Conservation (phyloP, 92 coral and sea anemone species). For the Virgularia gustaviana region DNA sequence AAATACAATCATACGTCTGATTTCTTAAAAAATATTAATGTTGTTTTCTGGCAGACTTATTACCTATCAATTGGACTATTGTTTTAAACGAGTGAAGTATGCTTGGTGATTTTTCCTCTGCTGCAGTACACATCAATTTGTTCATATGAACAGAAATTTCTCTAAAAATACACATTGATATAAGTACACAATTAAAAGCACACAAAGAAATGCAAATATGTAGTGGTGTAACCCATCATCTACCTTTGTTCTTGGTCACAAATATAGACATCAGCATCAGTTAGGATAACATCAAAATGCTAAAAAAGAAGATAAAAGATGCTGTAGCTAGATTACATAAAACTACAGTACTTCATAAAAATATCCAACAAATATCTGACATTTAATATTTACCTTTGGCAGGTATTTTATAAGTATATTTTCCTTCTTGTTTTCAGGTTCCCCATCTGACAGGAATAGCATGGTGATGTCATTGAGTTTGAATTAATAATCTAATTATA, state of each 20-base stretch:
- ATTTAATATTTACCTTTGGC: constrained; percentile 3
- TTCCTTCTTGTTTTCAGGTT: not conserved
- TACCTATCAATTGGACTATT: constrained; percentile 12
- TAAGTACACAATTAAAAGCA: not conserved
- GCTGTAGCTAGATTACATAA: not conserved
- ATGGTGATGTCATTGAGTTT: not conserved
- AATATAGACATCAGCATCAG: constrained; percentile 6
- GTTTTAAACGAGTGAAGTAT: not conserved
- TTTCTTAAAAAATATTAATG: not conserved
- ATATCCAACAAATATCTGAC: not conserved
- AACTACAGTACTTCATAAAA: not conserved
- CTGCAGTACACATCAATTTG: constrained; percentile 1
- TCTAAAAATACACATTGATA: not conserved
- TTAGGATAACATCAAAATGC: constrained; percentile 23
- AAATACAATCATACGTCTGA: not conserved
- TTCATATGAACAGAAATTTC: constrained; percentile 21
- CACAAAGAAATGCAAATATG: not conserved
- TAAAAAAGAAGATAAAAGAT: not conserved
- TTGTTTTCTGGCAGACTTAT: too few relatives aligned
- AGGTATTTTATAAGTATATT: not conserved
- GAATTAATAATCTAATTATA: not conserved
- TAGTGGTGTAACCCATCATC: not conserved
- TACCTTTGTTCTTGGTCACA: constrained; percentile 42
- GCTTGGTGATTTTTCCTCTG: not conserved
- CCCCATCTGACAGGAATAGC: not conserved